These are phyloP conservation scores for Agrochola lota DNA, from an alignment of 2,888 invertebrate species.

Conservation along the genomic window DNA sequence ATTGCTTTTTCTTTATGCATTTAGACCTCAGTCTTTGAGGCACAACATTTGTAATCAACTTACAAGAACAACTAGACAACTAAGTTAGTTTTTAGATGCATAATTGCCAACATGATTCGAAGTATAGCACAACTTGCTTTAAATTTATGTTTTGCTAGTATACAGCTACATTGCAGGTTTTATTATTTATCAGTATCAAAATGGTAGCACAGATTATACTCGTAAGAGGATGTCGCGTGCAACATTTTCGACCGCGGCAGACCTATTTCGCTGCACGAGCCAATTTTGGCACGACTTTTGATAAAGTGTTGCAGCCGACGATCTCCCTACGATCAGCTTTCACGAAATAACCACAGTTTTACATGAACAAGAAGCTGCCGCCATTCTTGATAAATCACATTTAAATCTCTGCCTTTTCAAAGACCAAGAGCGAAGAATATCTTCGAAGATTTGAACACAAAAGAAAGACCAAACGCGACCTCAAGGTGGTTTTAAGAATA, in stretches of 20 bases:
- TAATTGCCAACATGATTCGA: not conserved
- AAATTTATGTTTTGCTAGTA: not conserved
- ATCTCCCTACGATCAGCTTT: not conserved
- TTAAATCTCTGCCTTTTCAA: not conserved
- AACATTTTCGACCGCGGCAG: not conserved
- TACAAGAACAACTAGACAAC: not conserved
- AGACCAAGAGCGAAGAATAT: not conserved
- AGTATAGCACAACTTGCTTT: not conserved
- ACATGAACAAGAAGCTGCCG: not conserved
- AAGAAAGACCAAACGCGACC: not conserved
- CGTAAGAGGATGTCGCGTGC: not conserved
- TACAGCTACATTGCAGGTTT: not conserved
- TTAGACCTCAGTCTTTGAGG: not conserved
- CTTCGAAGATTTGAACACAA: not conserved
- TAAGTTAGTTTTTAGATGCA: not conserved
- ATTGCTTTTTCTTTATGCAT: not conserved
- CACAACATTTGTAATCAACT: not conserved
- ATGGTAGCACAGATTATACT: not conserved
- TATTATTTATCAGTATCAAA: not conserved
- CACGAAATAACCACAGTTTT: not conserved
- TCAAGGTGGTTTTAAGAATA: not conserved
- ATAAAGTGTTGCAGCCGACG: slow-evolving; percentile 6
- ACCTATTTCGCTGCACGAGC: slow-evolving; percentile 1
- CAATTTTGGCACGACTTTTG: slow-evolving; percentile 23
- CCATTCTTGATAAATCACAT: slow-evolving; percentile 1